Conservation (phyloP, 2,888 invertebrate genomes). For the Synergus gifuensis region DNA sequence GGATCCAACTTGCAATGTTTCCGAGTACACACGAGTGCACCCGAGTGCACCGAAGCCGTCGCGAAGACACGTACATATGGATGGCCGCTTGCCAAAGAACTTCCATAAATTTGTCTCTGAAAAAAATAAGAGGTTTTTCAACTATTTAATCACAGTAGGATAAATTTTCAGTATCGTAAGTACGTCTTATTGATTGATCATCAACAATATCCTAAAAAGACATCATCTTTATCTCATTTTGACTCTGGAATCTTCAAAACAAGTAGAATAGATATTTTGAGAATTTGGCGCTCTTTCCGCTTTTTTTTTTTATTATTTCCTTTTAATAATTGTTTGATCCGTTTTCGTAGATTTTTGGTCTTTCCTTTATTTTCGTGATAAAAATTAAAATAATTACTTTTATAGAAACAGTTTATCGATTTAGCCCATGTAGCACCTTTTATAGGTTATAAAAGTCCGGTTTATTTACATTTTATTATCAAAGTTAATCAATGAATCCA, state of each 20-base stretch:
- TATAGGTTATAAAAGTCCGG: not conserved
- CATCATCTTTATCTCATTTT: conserved; percentile 1
- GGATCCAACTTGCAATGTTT: too few species aligned
- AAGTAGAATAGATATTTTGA: not conserved
- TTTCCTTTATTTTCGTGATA: not conserved
- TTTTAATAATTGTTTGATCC: not conserved
- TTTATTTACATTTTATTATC: not conserved
- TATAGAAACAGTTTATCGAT: not conserved
- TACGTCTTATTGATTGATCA: not conserved
- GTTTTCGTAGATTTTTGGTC: not conserved
- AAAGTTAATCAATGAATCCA: too few species aligned
- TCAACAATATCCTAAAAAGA: not conserved
- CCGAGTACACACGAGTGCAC: too few species aligned
- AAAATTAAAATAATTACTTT: not conserved
- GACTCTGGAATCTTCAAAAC: not conserved
- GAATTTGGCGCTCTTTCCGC: conserved; percentile 20
- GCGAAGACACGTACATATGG: too few species aligned
- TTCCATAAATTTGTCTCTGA: not conserved
- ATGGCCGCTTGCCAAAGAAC: not conserved
- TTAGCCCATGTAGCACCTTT: not conserved
- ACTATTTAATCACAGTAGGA: not conserved
- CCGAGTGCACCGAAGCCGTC: not conserved
- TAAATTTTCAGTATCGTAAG: conserved; percentile 7
- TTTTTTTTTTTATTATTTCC: not conserved
- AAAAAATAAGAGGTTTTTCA: not conserved